phyloP scores from a whole-genome alignment of 2,888 invertebrate species.

The Aporophyla nigra region DNA sequence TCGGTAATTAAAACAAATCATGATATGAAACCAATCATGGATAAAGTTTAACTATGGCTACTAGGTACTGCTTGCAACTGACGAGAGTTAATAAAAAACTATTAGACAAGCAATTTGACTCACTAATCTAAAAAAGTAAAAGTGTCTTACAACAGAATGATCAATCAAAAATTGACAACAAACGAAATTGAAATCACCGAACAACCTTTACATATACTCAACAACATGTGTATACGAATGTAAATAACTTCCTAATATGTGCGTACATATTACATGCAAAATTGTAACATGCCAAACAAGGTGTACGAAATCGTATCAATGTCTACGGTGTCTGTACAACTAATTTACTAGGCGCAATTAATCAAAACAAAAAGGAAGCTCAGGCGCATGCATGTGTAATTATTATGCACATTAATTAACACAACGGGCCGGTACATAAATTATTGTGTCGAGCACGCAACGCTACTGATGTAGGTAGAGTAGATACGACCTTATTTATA shows the following conservation, averaged over 20 bases:
- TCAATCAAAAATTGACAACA: slow-evolving; percentile 57
- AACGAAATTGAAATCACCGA: slow-evolving; percentile 55
- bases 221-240: slow-evolving; percentile 6
- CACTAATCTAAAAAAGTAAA: slow-evolving; percentile 50
- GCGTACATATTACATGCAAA: slow-evolving; percentile 45
- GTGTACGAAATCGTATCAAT: slow-evolving; percentile 61
- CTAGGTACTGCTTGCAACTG: not conserved
- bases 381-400: slow-evolving; percentile 88
- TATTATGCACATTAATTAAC: slow-evolving; percentile 91
- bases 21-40: slow-evolving; percentile 17
- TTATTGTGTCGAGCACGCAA: slow-evolving; percentile 86
- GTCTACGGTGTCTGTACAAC: slow-evolving; percentile 76
- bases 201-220: slow-evolving; percentile 30
- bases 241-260: slow-evolving; percentile 49
- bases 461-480: slow-evolving; percentile 62
- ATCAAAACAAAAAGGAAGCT: slow-evolving; percentile 90
- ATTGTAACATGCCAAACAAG: slow-evolving; percentile 51
- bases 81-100: slow-evolving; percentile 29
- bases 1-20: not conserved
- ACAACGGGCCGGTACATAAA: slow-evolving; percentile 80
- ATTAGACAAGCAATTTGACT: slow-evolving; percentile 35
- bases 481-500: slow-evolving; percentile 61
- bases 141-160: slow-evolving; percentile 42
- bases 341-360: slow-evolving; percentile 87
- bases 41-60: slow-evolving; percentile 25